Conservation (phyloP, 1,140 invertebrate genomes). For the Nasonia vitripennis region DNA sequence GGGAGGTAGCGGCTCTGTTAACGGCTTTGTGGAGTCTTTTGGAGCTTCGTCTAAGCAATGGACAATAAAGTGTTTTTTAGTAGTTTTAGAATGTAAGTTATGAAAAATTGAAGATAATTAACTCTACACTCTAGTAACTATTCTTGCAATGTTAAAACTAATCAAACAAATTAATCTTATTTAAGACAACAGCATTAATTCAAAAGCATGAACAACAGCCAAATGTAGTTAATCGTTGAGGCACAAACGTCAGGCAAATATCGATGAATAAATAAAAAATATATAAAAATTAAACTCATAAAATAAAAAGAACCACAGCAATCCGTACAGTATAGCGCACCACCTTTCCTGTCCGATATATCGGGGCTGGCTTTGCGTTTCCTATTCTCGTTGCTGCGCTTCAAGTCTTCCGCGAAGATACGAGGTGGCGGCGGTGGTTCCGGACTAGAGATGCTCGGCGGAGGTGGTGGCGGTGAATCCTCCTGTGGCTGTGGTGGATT, state of each 20-base stretch:
- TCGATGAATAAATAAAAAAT: not conserved
- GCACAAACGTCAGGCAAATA: not conserved
- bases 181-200: no score
- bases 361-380: conserved; percentile 58
- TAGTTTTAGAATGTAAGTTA: not conserved
- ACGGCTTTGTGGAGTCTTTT: conserved; percentile 8
- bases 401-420: conserved; percentile 69
- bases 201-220: no score
- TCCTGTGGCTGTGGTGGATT: not conserved
- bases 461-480: conserved; percentile 56
- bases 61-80: not conserved
- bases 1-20: conserved; percentile 57
- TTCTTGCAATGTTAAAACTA: no score
- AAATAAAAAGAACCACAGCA: not conserved
- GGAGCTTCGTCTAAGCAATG: not conserved
- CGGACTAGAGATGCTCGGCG: conserved; percentile 67
- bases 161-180: no score
- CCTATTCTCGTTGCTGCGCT: conserved; percentile 52
- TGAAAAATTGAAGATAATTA: not conserved
- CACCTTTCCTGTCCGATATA: conserved; percentile 35
- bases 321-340: conserved; percentile 14
- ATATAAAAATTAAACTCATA: not conserved
- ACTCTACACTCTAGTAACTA: not conserved
- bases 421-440: conserved; percentile 70
- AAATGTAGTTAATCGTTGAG: not conserved